Base-by-base conservation (phyloP, 1,140 invertebrate genomes). In the Drosophila murphyi region DNA sequence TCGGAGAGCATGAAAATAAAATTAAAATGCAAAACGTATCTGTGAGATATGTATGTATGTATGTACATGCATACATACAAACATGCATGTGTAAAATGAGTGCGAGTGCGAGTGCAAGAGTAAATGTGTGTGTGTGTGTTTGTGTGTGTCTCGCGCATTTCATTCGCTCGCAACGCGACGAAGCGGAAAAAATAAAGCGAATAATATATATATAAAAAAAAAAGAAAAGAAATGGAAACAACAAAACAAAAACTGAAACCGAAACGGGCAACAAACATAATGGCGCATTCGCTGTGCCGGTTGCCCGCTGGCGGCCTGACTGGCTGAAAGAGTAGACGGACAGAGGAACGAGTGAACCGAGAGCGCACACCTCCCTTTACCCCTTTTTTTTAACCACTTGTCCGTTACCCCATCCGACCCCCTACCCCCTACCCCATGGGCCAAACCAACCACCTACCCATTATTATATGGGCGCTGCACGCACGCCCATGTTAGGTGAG, bases 161-260 rank as follows among this genome's bases (percentile, higher is more conserved):
- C 85, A 89, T 89, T 89, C 85, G 85, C 80, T 89, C 86, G 78
- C 80, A 61, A 89, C 54, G 85, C 85, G 86, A 78, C 86, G 86
- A 81, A 89, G 85, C 85, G 85, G 86, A 89, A 89, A 89, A 90
- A 89, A 89, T 88, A 89, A 88, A 89, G 85, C 85, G 85, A 88
- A 88, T 89, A 89, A 88, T 89, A 89, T 88, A 88, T 83, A 88
- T 85, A 85, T 85, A 71, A 89, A 85, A 71, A 83, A 89, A 64
- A 64, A 52, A 71, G 20, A 52, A 70, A 71, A 75, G 83, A 87
- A 87, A 88, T 88, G 83, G 77, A 88, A 83, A 89, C 77, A 88
- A 83, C 76, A 83, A 89, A 59, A 65, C 60, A 72, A 55, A 72
- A 72, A 76, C 71, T 76, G 73, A 72, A 82, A 82, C 74, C 65